phyloP scores from a whole-genome alignment of 2,113 vertebrate species.

The Fulica atra region DNA sequence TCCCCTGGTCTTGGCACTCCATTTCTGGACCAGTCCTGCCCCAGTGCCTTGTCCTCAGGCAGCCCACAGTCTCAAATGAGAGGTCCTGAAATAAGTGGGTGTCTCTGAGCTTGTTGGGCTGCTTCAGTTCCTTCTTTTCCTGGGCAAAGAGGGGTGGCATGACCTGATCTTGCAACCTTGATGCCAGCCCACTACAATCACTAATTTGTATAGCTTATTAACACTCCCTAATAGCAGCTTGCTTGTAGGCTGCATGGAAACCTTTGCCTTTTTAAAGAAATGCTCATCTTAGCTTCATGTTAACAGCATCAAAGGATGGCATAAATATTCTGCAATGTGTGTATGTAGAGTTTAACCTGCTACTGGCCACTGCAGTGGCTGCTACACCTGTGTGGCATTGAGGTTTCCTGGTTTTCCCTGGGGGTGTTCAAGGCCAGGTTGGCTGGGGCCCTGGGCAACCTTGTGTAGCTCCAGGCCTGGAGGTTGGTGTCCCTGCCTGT shows the following conservation, averaged over 20 bases:
- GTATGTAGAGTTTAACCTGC: rapidly evolving
- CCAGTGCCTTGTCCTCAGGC: not conserved
- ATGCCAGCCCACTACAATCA: not conserved
- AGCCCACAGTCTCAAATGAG: not conserved
- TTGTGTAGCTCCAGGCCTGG: too few species aligned
- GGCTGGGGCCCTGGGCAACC: too few species aligned
- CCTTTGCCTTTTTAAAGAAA: not conserved
- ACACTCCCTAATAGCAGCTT: not conserved
- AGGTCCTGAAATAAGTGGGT: not conserved
- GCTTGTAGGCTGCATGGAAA: not conserved
- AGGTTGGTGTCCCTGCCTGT: too few species aligned
- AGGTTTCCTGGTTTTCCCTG: not conserved
- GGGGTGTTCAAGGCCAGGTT: too few species aligned
- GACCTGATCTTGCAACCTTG: not conserved
- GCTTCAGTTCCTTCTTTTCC: not conserved
- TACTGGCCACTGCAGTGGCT: not conserved
- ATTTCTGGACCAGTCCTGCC: not conserved
- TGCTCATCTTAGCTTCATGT: not conserved
- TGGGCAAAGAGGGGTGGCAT: too few species aligned
- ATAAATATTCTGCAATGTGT: not conserved
- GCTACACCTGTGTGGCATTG: not conserved
- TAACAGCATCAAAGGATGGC: rapidly evolving
- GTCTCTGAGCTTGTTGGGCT: not conserved
- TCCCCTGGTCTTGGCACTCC: not conserved
- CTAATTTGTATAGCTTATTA: not conserved